Evolutionary conservation across 2,797 vertebrate genomes (phyloP).

Genomic region (Hyperoplus lanceolatus): DNA sequence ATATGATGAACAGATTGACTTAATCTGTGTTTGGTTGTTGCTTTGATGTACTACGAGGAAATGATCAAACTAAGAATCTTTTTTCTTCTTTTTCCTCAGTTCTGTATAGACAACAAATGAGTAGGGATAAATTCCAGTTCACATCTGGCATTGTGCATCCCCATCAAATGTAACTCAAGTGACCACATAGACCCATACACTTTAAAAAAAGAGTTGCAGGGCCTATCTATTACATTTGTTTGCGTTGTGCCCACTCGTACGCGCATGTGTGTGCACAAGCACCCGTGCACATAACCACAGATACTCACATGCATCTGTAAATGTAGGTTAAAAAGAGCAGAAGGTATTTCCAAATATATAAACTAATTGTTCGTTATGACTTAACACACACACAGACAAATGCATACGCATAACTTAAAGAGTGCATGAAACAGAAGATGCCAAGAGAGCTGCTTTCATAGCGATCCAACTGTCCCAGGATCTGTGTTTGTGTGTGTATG

Average conservation of each 20-base stretch:
- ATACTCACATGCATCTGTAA: neutral
- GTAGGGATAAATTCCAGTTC: neutral
- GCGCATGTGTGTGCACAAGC: neutral
- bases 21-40: neutral
- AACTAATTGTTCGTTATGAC: neutral
- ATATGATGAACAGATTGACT: neutral
- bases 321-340: neutral
- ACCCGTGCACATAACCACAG: neutral
- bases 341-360: neutral
- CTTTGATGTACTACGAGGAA: neutral
- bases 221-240: neutral
- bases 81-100: neutral
- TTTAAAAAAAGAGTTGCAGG: neutral
- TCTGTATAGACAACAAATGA: neutral
- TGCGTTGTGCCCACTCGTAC: neutral
- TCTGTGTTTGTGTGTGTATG: constrained; percentile 11
- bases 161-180: no score
- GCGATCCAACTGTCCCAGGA: constrained; percentile 53
- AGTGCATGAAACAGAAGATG: constrained; percentile 42
- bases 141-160: neutral
- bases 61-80: neutral
- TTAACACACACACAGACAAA: neutral
- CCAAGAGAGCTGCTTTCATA: constrained; percentile 59
- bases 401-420: constrained; percentile 7
- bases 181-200: no score